These are phyloP conservation scores for Thelaira solivaga DNA, from an alignment of 2,888 invertebrate genomes.

Conservation along the genomic window DNA sequence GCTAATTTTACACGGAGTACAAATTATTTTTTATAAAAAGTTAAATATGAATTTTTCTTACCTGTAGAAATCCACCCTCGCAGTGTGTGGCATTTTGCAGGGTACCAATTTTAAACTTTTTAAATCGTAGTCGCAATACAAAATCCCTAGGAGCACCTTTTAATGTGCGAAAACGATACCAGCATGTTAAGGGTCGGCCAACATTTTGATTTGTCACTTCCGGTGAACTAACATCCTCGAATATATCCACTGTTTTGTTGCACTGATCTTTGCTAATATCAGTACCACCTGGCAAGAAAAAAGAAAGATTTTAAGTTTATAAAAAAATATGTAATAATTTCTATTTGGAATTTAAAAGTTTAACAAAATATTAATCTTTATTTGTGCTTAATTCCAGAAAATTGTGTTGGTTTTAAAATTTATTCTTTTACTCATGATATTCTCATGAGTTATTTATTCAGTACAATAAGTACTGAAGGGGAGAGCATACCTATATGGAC, in stretches of 20 bases:
- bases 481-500: too few relatives aligned
- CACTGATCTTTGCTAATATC: constrained; percentile 85
- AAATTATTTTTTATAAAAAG: not conserved
- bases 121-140: constrained; percentile 92
- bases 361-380: not conserved
- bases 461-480: too few relatives aligned
- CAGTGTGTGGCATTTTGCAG: constrained; percentile 92
- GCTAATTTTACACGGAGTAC: too few relatives aligned
- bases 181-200: constrained; percentile 91
- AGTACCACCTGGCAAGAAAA: constrained; percentile 65
- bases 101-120: constrained; percentile 94
- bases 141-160: constrained; percentile 92
- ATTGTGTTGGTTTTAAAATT: too few relatives aligned
- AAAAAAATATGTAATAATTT: too few relatives aligned
- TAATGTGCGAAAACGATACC: constrained; percentile 92
- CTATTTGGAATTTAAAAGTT: not conserved
- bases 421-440: too few relatives aligned
- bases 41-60: constrained; percentile 77
- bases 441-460: too few relatives aligned
- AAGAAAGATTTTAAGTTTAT: too few relatives aligned
- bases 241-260: constrained; percentile 95
- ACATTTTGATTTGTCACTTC: constrained; percentile 89
- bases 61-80: constrained; percentile 93
- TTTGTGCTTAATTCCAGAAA: too few relatives aligned
- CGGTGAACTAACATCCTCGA: constrained; percentile 93